Evolutionary conservation across 2,797 vertebrate genomes (phyloP).

Genomic region (Spondyliosoma cantharus): DNA sequence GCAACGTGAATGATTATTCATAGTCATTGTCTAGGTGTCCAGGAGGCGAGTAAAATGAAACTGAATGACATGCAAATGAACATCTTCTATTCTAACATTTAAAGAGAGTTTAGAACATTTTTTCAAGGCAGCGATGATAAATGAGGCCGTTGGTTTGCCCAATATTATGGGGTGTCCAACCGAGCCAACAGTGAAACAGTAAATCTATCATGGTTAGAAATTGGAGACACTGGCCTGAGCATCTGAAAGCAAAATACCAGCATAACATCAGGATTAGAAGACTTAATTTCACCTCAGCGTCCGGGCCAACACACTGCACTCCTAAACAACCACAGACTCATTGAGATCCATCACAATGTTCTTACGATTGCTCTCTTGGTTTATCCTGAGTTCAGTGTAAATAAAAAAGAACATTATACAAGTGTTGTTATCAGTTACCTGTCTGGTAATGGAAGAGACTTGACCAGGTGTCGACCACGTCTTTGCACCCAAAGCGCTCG

Average conservation of each 20-base stretch:
- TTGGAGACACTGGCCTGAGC: neutral
- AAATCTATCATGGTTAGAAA: slow-evolving; percentile 17
- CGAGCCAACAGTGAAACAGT: neutral
- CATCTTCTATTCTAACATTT: neutral
- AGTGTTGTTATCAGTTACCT: slow-evolving; percentile 64
- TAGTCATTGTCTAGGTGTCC: neutral
- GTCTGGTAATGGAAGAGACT: slow-evolving; percentile 40
- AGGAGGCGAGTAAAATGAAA: neutral
- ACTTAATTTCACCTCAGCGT: neutral
- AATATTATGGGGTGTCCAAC: neutral
- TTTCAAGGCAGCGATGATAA: neutral
- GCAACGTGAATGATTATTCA: neutral
- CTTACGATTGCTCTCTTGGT: neutral
- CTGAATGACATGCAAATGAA: neutral
- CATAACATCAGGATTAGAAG: neutral
- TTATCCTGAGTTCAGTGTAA: neutral
- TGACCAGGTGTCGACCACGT: slow-evolving; percentile 55
- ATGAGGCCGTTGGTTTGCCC: neutral
- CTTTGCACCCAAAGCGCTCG: slow-evolving; percentile 40
- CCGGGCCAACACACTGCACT: neutral
- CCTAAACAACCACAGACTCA: neutral
- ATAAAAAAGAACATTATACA: neutral
- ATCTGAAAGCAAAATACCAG: neutral
- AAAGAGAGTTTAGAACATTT: neutral
- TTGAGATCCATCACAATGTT: neutral